A percentile compares a stretch with the other conserved stretches of the same genome.
phyloP scores from a whole-genome alignment of 2,797 vertebrate species.

The Sebastes nivosus region DNA sequence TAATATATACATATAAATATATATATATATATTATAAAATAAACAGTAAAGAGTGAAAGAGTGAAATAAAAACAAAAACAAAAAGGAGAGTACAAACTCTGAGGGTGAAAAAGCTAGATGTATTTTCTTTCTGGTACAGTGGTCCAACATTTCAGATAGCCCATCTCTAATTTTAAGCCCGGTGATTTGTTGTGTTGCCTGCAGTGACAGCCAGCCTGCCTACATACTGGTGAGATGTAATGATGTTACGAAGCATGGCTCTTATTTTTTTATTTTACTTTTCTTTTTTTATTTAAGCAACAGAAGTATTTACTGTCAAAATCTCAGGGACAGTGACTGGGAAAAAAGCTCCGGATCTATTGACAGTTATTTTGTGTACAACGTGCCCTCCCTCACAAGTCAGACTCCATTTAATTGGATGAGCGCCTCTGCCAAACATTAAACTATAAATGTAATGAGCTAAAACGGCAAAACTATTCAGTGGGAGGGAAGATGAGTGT shows the following conservation, averaged over 20 bases:
- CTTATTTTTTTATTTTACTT: not conserved
- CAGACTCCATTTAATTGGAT: slow-evolving; percentile 22
- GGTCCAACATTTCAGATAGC: slow-evolving; percentile 33
- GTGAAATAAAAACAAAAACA: not conserved
- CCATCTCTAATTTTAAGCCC: slow-evolving; percentile 28
- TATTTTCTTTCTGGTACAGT: slow-evolving; percentile 22
- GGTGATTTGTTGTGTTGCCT: slow-evolving; percentile 23
- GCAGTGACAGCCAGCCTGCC: slow-evolving; percentile 32
- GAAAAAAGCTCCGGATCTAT: slow-evolving; percentile 23
- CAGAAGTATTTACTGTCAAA: slow-evolving; percentile 11
- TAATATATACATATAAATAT: not conserved
- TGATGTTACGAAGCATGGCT: slow-evolving; percentile 9
- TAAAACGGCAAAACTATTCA: slow-evolving; percentile 42
- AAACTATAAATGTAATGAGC: slow-evolving; percentile 51
- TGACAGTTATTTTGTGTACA: slow-evolving; percentile 26
- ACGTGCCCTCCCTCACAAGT: slow-evolving; percentile 3
- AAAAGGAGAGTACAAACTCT: not conserved
- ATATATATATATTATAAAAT: too few relatives aligned
- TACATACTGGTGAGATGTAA: slow-evolving; percentile 25
- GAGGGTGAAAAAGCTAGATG: not conserved
- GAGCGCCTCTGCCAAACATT: slow-evolving; percentile 17
- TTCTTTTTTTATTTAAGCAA: not conserved
- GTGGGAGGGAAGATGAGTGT: slow-evolving; percentile 26
- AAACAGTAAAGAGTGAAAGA: too few relatives aligned
- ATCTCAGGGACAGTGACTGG: not conserved